These are phyloP conservation scores for Apodemus speciosus DNA, from an alignment of 2,113 vertebrate genomes.

Conservation along the genomic window DNA sequence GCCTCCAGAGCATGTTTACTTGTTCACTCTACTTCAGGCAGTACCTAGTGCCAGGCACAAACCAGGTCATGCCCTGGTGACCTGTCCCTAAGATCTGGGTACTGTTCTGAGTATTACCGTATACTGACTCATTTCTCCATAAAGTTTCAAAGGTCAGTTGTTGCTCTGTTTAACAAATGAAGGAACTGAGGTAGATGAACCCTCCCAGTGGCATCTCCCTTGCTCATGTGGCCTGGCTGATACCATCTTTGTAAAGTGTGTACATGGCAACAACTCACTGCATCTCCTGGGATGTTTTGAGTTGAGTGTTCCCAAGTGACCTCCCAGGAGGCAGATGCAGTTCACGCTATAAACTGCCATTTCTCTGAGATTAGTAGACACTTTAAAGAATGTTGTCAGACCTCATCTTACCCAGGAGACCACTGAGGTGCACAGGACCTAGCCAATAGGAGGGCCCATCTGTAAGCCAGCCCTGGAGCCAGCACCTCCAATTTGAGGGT, in stretches of 20 bases:
- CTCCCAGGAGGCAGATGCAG: neutral
- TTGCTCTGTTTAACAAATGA: neutral
- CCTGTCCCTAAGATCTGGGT: neutral
- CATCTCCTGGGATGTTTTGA: neutral
- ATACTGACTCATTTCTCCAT: neutral
- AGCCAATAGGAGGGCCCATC: neutral
- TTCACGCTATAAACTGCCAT: neutral
- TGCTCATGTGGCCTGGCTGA: neutral
- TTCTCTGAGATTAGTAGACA: conserved; percentile 47
- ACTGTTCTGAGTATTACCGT: neutral
- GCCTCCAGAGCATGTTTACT: neutral
- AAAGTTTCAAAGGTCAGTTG: neutral
- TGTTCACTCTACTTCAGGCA: neutral
- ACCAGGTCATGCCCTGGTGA: neutral
- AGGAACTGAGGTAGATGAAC: conserved; percentile 46
- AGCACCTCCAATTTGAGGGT: neutral
- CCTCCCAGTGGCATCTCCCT: neutral
- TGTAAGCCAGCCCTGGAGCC: neutral
- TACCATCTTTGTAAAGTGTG: neutral
- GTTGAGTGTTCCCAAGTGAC: neutral
- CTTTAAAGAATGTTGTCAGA: conserved; percentile 68
- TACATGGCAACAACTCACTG: neutral
- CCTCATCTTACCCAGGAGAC: conserved; percentile 55
- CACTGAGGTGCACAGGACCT: neutral
- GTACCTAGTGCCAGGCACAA: neutral